Evolutionary conservation across 2,888 invertebrate species (phyloP).

Genomic region (Pherbina coryleti): DNA sequence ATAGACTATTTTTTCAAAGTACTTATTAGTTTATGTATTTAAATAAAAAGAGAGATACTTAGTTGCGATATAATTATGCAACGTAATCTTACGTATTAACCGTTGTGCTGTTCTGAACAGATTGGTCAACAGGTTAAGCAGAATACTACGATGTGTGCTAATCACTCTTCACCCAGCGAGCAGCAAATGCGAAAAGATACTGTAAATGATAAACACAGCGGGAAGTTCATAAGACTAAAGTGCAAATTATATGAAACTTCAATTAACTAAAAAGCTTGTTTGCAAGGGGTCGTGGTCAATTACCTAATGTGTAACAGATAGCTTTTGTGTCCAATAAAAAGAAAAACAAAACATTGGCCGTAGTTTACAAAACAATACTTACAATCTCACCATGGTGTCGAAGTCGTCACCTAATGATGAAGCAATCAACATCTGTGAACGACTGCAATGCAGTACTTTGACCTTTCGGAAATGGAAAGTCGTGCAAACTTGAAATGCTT

Average conservation of each 20-base stretch:
- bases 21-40: too few species aligned
- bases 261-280: constrained; percentile 34
- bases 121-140: not conserved
- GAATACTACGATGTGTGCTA: not conserved
- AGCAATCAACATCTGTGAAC: constrained; percentile 16
- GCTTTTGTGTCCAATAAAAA: not conserved
- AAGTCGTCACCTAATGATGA: constrained; percentile 30
- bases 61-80: too few species aligned
- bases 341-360: not conserved
- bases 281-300: constrained; percentile 23
- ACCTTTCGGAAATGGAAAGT: not conserved
- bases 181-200: not conserved
- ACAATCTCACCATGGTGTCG: constrained; percentile 17
- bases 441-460: not conserved
- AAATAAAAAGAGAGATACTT: too few species aligned
- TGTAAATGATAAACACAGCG: not conserved
- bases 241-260: constrained; percentile 13
- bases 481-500: too few species aligned
- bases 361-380: not conserved
- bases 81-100: too few species aligned
- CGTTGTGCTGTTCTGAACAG: not conserved
- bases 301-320: constrained; percentile 38
- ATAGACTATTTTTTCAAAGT: too few species aligned
- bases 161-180: constrained; percentile 15
- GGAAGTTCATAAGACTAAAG: constrained; percentile 23